phyloP scores from a whole-genome alignment of 2,797 vertebrate species.

The Sebastes aleutianus region DNA sequence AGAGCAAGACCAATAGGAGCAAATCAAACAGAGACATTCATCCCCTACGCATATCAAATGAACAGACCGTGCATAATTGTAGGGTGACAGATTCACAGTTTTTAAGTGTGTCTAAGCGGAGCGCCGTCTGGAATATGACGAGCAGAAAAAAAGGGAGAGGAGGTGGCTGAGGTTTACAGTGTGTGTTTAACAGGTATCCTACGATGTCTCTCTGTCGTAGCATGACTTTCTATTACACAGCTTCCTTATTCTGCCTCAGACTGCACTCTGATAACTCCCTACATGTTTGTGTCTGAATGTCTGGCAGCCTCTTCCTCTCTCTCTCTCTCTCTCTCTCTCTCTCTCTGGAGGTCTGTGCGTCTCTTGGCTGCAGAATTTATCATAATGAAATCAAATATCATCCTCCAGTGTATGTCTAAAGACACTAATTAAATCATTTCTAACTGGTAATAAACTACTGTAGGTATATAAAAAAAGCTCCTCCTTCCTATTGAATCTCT shows the following conservation, averaged over 20 bases:
- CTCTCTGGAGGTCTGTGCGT: not conserved
- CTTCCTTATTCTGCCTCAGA: not conserved
- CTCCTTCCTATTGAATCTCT: not conserved
- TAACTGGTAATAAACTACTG: not conserved
- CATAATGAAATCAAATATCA: conserved; percentile 29
- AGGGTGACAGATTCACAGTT: conserved; percentile 18
- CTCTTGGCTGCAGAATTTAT: conserved; percentile 20
- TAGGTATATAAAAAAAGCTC: not conserved
- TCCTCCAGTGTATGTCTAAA: conserved; percentile 14
- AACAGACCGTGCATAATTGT: conserved; percentile 25
- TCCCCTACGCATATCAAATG: conserved; percentile 40
- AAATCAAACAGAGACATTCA: conserved; percentile 56
- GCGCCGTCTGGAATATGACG: not conserved
- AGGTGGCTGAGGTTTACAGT: not conserved
- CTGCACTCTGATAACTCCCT: conserved; percentile 17
- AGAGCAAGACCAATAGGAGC: conserved; percentile 42
- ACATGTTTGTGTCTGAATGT: not conserved
- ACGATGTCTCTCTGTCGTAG: conserved; percentile 1
- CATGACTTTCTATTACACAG: not conserved
- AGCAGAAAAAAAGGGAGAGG: not conserved
- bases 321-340: not conserved
- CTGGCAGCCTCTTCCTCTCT: conserved; percentile 5
- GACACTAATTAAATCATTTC: conserved; percentile 25
- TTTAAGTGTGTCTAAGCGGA: conserved; percentile 4
- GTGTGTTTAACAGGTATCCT: conserved; percentile 18